Evolutionary conservation across 2,113 vertebrate species (phyloP), one percentile per base, ranked within the genome.

Genomic region (Oreochromis tanganicae): DNA sequence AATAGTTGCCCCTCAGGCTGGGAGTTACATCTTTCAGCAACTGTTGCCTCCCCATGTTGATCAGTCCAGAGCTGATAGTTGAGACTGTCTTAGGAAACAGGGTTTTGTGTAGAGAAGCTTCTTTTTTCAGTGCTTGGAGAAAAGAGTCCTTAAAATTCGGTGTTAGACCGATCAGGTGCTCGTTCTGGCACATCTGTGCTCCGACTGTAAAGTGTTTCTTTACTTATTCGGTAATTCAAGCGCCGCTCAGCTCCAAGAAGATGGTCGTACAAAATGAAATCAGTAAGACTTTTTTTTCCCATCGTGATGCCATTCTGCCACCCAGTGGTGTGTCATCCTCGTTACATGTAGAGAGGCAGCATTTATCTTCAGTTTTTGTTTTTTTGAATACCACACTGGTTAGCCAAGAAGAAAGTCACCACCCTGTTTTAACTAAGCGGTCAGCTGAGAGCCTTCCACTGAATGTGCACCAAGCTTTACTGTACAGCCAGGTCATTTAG

Each of bases 321-420:
- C 88, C 96, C 85, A 52, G 94, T 96, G 96, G 91, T 24, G 2
- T 2, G 7, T 50, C 2, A 7, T 10, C 6, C 6, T 4, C 12
- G 0, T 75, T 87, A 71, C 93, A 90, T 8, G 13, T 2, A 29
- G 27, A 19, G 12, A 68, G 1, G 27, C 21, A 6, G 2, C 7
- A 21, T 16, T 80, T 3, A 38, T 7, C 78, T 55, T 66, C 13
- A 24, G 5, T 57, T 24, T 71, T 71, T 17, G 1, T 0, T 12
- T 1, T 10, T 14, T 21, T 24, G 1, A 16, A 0, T 73, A 10
- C 8, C 38, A 10, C 8, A 27, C 38, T 46, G 66, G 7, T 27
- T 10, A 27, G n/a, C 34, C 0, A 68, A 66, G 29, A 66, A 13
- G 10, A 66, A 66, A 38, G 63, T 66, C 61, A 63, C 34, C 19